Base-by-base conservation (phyloP, 2,113 vertebrate genomes). In the Noturus placidus region DNA sequence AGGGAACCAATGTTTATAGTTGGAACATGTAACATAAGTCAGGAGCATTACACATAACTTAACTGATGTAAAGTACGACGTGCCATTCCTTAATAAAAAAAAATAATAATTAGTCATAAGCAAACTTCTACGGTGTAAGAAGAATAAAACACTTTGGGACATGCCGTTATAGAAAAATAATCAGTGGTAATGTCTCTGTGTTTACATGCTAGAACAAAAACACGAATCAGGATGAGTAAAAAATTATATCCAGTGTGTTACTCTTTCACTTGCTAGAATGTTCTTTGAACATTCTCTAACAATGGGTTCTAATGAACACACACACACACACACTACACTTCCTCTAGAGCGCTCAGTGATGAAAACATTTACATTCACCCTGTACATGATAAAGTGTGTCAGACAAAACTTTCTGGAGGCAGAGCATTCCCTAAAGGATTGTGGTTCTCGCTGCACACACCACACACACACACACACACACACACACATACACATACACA, bases 301-400 rank as follows among this genome's bases (percentile, higher is more conserved):
- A 67, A 3, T 67, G 63, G 63, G 27, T 30, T 72, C 35, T 72
- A 38, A 74, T 5, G 38, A 20, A 46, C 72, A 76, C 72, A 46
- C 72, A 81, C 15, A 61, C 80, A 63, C 54, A 22, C 30, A 63
- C 80, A 82, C 35, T 42, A 61, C 54, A 82, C 11, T 56, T 52
- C n/a, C 82, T 6, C 5, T 52, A 70, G 9, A 52, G n/a, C 20
- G 54, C 38, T 67, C 22, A 46, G n/a, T 50, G 61, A 27, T 70
- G 2, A 57, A 72, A 72, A 57, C 46, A 33, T 52, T 50, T 35
- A 33, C 42, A 67, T 65, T 79, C 30, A 79, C 20, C 54, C n/a
- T 35, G 65, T 33, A 78, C 57, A 85, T 56, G 52, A 42, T 77
- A 38, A 80, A 86, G n/a, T 79, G 76, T 79, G 61, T 79, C 85